These are phyloP conservation scores for Philonicus albiceps DNA, from an alignment of 2,888 invertebrate species.

Conservation along the genomic window DNA sequence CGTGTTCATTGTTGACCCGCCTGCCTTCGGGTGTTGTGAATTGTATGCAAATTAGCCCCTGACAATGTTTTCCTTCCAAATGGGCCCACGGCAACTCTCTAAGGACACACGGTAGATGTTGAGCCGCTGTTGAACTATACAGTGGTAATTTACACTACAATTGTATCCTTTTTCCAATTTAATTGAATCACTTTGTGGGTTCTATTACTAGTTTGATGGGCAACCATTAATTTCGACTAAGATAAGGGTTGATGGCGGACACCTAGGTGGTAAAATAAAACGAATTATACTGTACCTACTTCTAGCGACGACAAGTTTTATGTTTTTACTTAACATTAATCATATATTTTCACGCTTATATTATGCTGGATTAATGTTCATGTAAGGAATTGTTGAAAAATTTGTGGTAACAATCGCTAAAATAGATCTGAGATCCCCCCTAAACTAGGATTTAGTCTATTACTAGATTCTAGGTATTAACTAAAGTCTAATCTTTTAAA, in stretches of 20 bases:
- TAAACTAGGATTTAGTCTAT: too few species aligned
- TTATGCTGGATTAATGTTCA: not conserved
- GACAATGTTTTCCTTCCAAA: slow-evolving; percentile 35
- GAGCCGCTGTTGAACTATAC: slow-evolving; percentile 43
- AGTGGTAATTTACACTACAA: slow-evolving; percentile 47
- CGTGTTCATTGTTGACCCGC: slow-evolving; percentile 10
- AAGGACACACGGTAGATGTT: slow-evolving; percentile 42
- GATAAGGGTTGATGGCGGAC: slow-evolving; percentile 40
- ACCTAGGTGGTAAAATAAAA: slow-evolving; percentile 37
- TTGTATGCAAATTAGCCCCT: slow-evolving; percentile 47
- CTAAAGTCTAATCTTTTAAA: too few species aligned
- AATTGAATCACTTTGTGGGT: slow-evolving; percentile 49
- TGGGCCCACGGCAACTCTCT: slow-evolving; percentile 28
- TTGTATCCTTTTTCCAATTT: slow-evolving; percentile 48
- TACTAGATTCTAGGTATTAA: too few species aligned
- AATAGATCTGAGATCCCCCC: too few species aligned
- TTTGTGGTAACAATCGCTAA: too few species aligned
- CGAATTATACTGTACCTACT: slow-evolving; percentile 7
- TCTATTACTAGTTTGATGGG: slow-evolving; percentile 44
- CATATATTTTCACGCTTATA: not conserved
- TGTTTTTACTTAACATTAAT: not conserved
- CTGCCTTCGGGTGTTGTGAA: slow-evolving; percentile 30
- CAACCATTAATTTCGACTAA: slow-evolving; percentile 44
- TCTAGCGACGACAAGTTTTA: not conserved
- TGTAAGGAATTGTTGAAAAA: not conserved